phyloP scores from a whole-genome alignment of 1,140 invertebrate genomes.

The Polyergus mexicanus region DNA sequence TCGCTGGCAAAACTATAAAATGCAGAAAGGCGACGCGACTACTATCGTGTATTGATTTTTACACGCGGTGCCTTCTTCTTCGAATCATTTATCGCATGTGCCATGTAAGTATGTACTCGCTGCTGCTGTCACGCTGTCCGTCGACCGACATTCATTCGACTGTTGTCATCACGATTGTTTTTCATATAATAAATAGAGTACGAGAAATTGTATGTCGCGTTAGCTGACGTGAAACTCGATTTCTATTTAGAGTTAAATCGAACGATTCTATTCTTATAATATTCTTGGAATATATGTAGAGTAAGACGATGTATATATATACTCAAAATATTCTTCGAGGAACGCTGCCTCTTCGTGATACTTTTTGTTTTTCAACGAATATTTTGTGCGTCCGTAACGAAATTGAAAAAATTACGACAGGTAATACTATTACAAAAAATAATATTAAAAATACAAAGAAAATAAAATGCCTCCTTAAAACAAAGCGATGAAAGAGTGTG shows the following conservation, averaged over 20 bases:
- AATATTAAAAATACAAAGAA: slow-evolving; percentile 7
- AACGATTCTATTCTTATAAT: background rate
- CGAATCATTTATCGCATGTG: slow-evolving; percentile 58
- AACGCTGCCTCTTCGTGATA: too few species aligned
- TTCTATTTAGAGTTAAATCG: slow-evolving; percentile 13
- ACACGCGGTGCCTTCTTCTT: slow-evolving; percentile 20
- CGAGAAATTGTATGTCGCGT: slow-evolving; percentile 6
- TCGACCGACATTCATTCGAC: slow-evolving; percentile 15
- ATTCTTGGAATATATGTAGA: too few species aligned
- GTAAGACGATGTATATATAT: too few species aligned
- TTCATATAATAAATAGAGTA: slow-evolving; percentile 16
- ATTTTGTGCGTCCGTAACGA: background rate
- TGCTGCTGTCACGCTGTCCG: background rate
- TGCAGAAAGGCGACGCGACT: slow-evolving; percentile 48
- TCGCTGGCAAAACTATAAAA: slow-evolving; percentile 60
- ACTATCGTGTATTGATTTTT: slow-evolving; percentile 61
- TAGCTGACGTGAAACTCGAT: background rate
- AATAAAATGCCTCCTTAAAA: background rate
- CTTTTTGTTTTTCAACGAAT: too few species aligned
- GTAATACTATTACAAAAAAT: background rate
- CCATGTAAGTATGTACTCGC: slow-evolving; percentile 24
- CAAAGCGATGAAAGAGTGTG: background rate
- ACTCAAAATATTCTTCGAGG: too few species aligned
- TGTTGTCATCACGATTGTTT: slow-evolving; percentile 1
- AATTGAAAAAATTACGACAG: background rate